Evolutionary conservation across 2,113 vertebrate genomes (phyloP).

Genomic region (Tachysurus vachellii): DNA sequence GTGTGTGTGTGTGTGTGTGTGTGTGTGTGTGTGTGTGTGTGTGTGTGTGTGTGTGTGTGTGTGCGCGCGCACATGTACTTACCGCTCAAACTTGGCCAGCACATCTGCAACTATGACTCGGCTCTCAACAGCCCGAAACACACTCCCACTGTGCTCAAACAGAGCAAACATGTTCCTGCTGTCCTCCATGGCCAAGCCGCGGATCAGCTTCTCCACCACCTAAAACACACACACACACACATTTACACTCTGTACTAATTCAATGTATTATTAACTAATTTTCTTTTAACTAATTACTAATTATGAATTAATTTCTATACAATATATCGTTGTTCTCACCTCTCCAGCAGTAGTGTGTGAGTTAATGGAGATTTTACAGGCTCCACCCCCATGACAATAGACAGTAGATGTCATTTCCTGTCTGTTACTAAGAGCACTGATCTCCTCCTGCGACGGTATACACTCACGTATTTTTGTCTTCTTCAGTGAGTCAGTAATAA

Average conservation of each 20-base stretch:
- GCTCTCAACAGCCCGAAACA: conserved; percentile 92
- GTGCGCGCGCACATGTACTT: conserved; percentile 40
- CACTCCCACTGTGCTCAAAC: conserved; percentile 87
- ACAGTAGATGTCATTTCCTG: conserved; percentile 92
- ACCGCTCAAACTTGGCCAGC: conserved; percentile 97
- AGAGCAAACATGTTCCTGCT: conserved; percentile 98
- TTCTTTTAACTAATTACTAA: not conserved
- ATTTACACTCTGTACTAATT: not conserved
- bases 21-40: not conserved
- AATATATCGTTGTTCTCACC: conserved; percentile 46
- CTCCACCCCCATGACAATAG: conserved; percentile 90
- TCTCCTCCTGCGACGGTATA: conserved; percentile 90
- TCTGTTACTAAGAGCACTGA: conserved; percentile 83
- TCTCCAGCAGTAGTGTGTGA: conserved; percentile 81
- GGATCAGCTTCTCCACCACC: conserved; percentile 92
- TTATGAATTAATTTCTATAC: not conserved
- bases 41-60: not conserved
- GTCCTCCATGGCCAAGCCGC: conserved; percentile 96
- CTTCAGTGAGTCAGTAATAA: conserved; percentile 86
- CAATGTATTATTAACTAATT: no score
- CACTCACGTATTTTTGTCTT: conserved; percentile 87
- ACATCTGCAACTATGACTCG: conserved; percentile 93
- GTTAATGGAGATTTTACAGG: conserved; percentile 93
- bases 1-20: not conserved
- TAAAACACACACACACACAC: conserved; percentile 13